Evolutionary conservation across 2,797 vertebrate species (phyloP), one percentile per base, ranked within the genome.

Genomic region (Limnodromus scolopaceus): DNA sequence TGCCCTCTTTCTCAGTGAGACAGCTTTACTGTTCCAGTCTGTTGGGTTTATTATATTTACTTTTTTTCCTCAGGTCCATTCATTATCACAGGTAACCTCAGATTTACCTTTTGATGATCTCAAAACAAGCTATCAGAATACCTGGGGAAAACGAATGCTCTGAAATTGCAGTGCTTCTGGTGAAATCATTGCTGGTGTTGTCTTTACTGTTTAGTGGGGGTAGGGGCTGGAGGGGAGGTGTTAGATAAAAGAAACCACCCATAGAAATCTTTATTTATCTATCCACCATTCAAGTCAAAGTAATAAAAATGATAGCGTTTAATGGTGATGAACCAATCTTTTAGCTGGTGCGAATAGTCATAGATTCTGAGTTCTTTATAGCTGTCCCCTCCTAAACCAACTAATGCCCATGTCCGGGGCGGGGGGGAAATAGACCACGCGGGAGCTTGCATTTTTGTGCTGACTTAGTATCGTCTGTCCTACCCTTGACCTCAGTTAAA

Each of bases 21-120:
- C 53, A 86, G 36, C 51, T 91, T 75, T 84, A 45, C 72, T 88
- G 61, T 93, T 95, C 65, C 76, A 76, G 46, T 78, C 82, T 83
- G 36, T 49, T 85, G 45, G 20, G 30, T 86, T 92, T 93, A 84
- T 87, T 94, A 38, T 87, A 77, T 82, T 94, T 84, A 70, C 20
- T 39, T 84, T 76, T 41, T 89, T 81, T 11, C 49, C 53, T 75
- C 28, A 24, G 57, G 69, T 75, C 83, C 51, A 82, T 95, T 94
- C 63, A 82, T 87, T 93, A 87, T 53, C 72, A 81, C 39, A 45
- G 25, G 55, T 88, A 93, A 94, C 76, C 84, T 87, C 58, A 79
- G 75, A 23, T 87, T 85, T 87, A 83, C 63, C 63, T 82, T 70
- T 53, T 1, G 3, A 27, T 86, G 58, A 60, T 84, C 64, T 84